Evolutionary conservation across 2,888 invertebrate genomes (phyloP).

Genomic region (Galerucella calmariensis): DNA sequence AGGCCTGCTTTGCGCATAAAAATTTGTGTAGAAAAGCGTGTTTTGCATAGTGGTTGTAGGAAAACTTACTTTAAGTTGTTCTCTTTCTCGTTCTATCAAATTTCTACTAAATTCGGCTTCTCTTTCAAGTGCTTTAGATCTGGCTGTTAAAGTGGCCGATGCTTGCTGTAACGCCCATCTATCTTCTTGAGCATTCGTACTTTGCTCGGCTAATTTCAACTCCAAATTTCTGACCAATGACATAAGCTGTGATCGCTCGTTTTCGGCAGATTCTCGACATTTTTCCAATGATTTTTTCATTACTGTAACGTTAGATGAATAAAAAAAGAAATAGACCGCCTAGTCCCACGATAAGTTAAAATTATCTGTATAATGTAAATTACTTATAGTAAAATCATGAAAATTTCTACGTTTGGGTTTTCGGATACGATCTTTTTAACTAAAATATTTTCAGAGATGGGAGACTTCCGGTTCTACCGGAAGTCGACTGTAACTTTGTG

Average conservation of each 20-base stretch:
- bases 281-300: slow-evolving; percentile 69
- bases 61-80: slow-evolving; percentile 69
- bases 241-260: slow-evolving; percentile 68
- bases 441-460: no score
- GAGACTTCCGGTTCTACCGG: no score
- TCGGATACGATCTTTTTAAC: no score
- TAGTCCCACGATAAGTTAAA: no score
- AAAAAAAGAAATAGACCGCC: no score
- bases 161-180: slow-evolving; percentile 69
- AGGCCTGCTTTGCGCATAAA: no score
- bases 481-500: no score
- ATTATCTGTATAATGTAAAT: no score
- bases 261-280: slow-evolving; percentile 69
- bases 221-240: slow-evolving; percentile 69
- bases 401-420: no score
- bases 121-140: slow-evolving; percentile 71
- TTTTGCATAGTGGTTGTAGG: no score
- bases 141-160: slow-evolving; percentile 71
- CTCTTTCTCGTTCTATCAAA: slow-evolving; percentile 70
- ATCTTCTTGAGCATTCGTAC: slow-evolving; percentile 60
- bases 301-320: slow-evolving; percentile 60
- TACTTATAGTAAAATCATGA: no score
- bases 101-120: slow-evolving; percentile 71
- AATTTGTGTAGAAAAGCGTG: no score
- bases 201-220: slow-evolving; percentile 71